Base-by-base conservation (phyloP, 2,797 vertebrate genomes). In the Sardinella longiceps region DNA sequence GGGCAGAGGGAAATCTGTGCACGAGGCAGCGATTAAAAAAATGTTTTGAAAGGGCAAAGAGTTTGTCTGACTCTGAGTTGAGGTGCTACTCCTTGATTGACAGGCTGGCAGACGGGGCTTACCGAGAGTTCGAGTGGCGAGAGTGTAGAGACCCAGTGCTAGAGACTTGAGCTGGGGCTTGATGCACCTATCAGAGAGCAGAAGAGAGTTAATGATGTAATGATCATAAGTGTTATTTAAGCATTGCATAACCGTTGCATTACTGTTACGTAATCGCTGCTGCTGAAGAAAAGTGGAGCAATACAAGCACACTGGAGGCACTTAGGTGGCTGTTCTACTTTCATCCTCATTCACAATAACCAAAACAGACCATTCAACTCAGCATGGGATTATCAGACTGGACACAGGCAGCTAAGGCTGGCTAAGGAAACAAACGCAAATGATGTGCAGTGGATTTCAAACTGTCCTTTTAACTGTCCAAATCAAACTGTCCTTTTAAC, bases 131-230 rank as follows among this genome's bases (percentile, higher is more conserved):
- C 97, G 95, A 85, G 96, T 92, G 80, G 94, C 94, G 94, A 99
- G 86, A 0, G 96, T 98, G 87, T 99, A 95, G 88, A 98, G 95
- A 85, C 98, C 97, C 89, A 99, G 90, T 20, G 97, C 97, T 48
- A 99, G 95, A 5, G 97, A 97, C 91, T 98, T 99, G 82, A 99
- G 91, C 80, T 98, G 96, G 53, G 97, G 97, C 30, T 95, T 96
- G 90, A 96, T 97, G 84, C 96, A 97, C 87, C 97, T 98, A 83
- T 15, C 33, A 6, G 33, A 6, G 33, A 74, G 15, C 66, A 37
- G 30, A 74, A n/a, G n/a, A n/a, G n/a, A n/a, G n/a, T n/a, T n/a
- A n/a, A n/a, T n/a, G n/a, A n/a, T n/a, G n/a, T 20, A 18, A 74
- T 74, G 4, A 74, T 39, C 66, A 74, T 37, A 74, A 33, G 66